A percentile compares a stretch with the other conserved stretches of the same genome.
These are phyloP conservation scores for Chloroceryle amazona DNA, from an alignment of 2,797 vertebrate genomes.

Conservation along the genomic window DNA sequence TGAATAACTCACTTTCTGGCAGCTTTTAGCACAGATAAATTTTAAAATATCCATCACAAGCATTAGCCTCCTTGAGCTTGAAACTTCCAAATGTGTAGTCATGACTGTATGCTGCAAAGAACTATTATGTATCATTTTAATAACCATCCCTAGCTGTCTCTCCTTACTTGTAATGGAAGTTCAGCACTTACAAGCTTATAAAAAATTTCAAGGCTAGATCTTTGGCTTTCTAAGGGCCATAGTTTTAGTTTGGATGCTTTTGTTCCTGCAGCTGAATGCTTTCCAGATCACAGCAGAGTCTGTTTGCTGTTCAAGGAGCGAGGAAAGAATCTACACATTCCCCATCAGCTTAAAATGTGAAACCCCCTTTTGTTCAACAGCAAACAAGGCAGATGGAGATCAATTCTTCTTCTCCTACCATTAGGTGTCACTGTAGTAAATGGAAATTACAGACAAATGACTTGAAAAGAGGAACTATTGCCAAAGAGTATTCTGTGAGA, in stretches of 20 bases:
- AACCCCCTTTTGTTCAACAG: slow-evolving; percentile 54
- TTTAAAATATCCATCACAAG: slow-evolving; percentile 73
- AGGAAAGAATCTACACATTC: slow-evolving; percentile 62
- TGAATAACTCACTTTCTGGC: slow-evolving; percentile 71
- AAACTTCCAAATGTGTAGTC: slow-evolving; percentile 76
- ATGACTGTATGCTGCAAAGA: slow-evolving; percentile 70
- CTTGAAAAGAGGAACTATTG: slow-evolving; percentile 32
- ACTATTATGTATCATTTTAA: neutral
- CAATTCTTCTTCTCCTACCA: slow-evolving; percentile 65
- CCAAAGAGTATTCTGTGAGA: slow-evolving; percentile 24
- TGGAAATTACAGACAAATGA: slow-evolving; percentile 65
- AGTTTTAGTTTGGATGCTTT: slow-evolving; percentile 40
- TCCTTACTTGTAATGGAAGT: neutral
- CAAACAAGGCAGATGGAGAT: slow-evolving; percentile 54
- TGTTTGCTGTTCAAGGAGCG: slow-evolving; percentile 58
- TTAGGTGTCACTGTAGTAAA: slow-evolving; percentile 78
- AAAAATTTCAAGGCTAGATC: neutral
- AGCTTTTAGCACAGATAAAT: slow-evolving; percentile 75
- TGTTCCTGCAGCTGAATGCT: slow-evolving; percentile 63
- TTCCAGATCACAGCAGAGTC: slow-evolving; percentile 38
- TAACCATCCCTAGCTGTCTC: neutral
- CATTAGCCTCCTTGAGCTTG: slow-evolving; percentile 72
- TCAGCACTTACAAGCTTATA: neutral
- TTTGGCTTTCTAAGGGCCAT: slow-evolving; percentile 10
- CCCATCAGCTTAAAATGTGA: slow-evolving; percentile 31